Evolutionary conservation across 2,888 invertebrate species (phyloP).

Genomic region (Gibbula magus): DNA sequence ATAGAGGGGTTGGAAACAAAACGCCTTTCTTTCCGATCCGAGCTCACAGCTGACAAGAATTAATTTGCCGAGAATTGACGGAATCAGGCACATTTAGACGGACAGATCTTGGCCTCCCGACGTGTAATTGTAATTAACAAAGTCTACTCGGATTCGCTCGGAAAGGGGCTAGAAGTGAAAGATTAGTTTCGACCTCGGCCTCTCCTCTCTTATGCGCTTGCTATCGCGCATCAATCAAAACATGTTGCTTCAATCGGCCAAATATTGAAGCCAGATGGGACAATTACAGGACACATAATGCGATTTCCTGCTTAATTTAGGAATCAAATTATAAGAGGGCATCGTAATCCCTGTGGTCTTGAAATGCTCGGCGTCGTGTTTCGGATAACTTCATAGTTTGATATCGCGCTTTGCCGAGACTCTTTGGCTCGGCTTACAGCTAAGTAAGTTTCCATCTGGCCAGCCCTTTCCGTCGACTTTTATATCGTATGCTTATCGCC

Average conservation of each 20-base stretch:
- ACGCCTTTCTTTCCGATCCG: constrained; percentile 12
- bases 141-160: background rate
- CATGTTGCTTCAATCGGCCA: constrained; percentile 30
- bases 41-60: constrained; percentile 12
- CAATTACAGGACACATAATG: constrained; percentile 31
- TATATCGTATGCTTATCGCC: constrained; percentile 23
- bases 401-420: constrained; percentile 2
- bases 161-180: constrained; percentile 15
- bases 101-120: background rate
- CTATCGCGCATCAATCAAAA: constrained; percentile 30
- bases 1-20: constrained; percentile 22
- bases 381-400: constrained; percentile 10
- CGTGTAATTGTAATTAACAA: constrained; percentile 34
- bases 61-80: constrained; percentile 16
- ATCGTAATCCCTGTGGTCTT: constrained; percentile 19
- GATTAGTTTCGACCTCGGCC: constrained; percentile 12
- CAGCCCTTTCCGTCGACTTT: background rate
- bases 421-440: constrained; percentile 24
- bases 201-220: background rate
- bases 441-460: constrained; percentile 18
- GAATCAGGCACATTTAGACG: constrained; percentile 14
- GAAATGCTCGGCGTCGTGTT: background rate
- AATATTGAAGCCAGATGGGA: constrained; percentile 36
- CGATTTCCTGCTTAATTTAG: constrained; percentile 33
- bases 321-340: constrained; percentile 22